Conservation (phyloP, 2,113 vertebrate genomes). For the Benitochromis conjunctus region DNA sequence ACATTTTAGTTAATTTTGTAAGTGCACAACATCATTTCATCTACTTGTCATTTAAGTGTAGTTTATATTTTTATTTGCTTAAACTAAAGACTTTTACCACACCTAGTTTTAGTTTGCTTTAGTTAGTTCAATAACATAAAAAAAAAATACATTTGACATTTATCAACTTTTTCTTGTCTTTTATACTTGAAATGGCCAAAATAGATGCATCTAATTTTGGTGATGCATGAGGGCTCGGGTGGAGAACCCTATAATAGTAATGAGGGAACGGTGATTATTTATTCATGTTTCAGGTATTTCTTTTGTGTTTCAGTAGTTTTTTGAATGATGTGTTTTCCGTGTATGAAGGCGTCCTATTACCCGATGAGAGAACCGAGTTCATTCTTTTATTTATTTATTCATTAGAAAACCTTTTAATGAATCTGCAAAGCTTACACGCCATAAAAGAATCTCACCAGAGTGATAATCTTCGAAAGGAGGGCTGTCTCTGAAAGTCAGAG, state of each 20-base stretch:
- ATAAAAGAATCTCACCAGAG: background rate
- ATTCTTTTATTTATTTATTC: background rate
- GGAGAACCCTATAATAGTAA: background rate
- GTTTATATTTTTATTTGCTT: no score
- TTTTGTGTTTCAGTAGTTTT: background rate
- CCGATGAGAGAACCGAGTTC: accelerated
- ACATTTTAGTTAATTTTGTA: no score
- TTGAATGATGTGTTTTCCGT: background rate
- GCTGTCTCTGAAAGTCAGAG: background rate
- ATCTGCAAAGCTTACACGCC: accelerated
- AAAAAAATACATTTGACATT: background rate
- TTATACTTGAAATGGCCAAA: background rate
- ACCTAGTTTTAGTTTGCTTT: no score
- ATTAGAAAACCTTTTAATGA: background rate
- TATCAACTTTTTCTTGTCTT: background rate
- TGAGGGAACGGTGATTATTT: background rate
- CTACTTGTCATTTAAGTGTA: no score
- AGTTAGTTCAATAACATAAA: no score
- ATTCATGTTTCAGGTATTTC: background rate
- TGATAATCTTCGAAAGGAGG: background rate
- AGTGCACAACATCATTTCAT: no score
- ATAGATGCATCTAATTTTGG: background rate
- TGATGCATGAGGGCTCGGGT: background rate
- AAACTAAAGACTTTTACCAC: no score
- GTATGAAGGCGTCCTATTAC: background rate